phyloP scores from a whole-genome alignment of 2,113 vertebrate species.

The Larimichthys crocea region DNA sequence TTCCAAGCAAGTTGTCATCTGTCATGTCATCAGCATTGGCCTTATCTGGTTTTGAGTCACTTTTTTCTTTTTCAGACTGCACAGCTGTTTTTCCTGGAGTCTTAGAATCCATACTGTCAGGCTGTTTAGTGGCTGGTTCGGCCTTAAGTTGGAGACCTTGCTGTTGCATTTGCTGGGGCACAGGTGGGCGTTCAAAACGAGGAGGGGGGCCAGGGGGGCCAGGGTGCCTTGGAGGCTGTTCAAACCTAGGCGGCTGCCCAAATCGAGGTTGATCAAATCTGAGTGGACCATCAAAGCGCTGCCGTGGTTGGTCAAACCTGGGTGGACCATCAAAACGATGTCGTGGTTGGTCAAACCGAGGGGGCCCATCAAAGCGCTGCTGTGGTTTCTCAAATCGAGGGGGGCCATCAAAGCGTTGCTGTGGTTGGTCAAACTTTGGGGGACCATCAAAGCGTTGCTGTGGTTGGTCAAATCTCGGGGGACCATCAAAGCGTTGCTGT shows the following conservation, averaged over 20 bases:
- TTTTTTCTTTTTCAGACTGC: conserved; percentile 44
- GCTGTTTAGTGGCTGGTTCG: conserved; percentile 31
- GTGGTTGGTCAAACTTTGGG: conserved; percentile 44
- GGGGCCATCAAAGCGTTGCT: conserved; percentile 85
- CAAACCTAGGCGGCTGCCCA: conserved; percentile 65
- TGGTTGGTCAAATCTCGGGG: conserved; percentile 47
- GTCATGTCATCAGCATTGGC: conserved; percentile 64
- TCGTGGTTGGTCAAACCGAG: conserved; percentile 68
- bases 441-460: conserved; percentile 82
- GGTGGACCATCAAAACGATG: conserved; percentile 86
- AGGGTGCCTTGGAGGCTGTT: conserved; percentile 51
- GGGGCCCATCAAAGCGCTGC: conserved; percentile 87
- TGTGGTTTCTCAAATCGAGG: conserved; percentile 71
- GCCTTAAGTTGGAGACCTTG: conserved; percentile 51
- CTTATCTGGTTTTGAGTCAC: conserved; percentile 11
- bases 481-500: conserved; percentile 65
- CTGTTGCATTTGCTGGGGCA: conserved; percentile 53
- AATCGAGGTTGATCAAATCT: conserved; percentile 72
- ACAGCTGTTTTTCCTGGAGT: conserved; percentile 24
- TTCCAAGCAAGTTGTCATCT: conserved; percentile 77
- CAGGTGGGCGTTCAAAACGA: conserved; percentile 66
- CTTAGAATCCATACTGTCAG: conserved; percentile 42
- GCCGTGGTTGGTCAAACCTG: conserved; percentile 68
- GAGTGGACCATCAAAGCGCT: conserved; percentile 86
- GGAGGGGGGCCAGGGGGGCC: conserved; percentile 29